Base-by-base conservation (phyloP, 2,888 invertebrate species). In the Epicampocera succincta region DNA sequence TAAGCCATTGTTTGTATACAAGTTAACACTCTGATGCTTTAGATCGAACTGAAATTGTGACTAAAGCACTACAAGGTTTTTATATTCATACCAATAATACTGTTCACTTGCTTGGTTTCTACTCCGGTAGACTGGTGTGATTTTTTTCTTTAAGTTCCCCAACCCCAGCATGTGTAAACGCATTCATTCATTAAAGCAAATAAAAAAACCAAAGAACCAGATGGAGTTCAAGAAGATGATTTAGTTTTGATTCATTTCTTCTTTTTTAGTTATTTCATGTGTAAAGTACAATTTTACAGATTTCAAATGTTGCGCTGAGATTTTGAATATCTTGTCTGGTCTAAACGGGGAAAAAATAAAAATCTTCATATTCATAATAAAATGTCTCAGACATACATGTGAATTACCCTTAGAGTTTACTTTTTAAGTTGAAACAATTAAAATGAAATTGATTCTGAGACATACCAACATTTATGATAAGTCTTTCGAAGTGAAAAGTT, bases 1-100 rank as follows among this genome's bases (percentile, higher is more conserved):
- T 33, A 13, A 73, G 15, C 66, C 48, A 33, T 42, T 42, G 40
- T 11, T 33, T 13, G 52, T 71, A 56, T 33, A 29, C 52, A 46
- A 65, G 77, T 82, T 52, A 69, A 78, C 63, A 38, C 66, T 19
- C 40, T 75, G 75, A 82, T 82, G 82, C 78, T 61, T 71, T 60
- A 78, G 74, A 77, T 82, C 66, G 50, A 78, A 82, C 78, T 82
- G 71, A 78, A 74, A 75, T 65, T 63, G 58, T 50, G 19, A 69
- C 33, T 46, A 63, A 68, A 74, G 69, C 38, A 56, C 19, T 17
- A 50, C 50, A 58, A 50, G 21, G 52, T 60, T 79, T 79, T 79
- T 79, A 79, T 79, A 73, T 50, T 12, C 15, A 8, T 11, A 21
- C 33, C 33, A 13, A 29, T 29, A 25, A 40, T 42, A 42, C 40